Conservation (phyloP, 2,113 vertebrate species). For the Prietella phreatophila region DNA sequence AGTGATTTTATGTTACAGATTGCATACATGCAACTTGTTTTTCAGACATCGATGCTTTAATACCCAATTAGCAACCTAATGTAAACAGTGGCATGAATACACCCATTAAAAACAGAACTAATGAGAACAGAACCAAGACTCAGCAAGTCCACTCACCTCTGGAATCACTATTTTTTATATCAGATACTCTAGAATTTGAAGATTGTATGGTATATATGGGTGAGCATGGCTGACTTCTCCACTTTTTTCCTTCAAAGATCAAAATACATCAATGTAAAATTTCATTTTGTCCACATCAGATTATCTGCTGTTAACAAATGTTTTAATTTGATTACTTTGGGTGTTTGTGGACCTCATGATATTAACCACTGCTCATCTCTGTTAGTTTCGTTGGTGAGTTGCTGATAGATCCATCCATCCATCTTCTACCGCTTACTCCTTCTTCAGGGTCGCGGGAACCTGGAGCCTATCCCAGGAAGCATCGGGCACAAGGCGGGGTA, state of each 20-base stretch:
- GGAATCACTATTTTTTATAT: neutral
- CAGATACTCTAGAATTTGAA: neutral
- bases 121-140: neutral
- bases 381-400: neutral
- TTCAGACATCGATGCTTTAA: neutral
- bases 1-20: neutral
- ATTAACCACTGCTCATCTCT: neutral
- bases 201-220: neutral
- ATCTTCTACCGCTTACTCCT: no score
- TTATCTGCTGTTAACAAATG: no score
- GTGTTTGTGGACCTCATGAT: neutral
- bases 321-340: neutral
- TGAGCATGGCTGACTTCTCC: neutral
- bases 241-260: neutral
- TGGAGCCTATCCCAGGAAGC: no score
- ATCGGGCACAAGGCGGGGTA: no score
- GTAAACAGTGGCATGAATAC: neutral
- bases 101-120: no score
- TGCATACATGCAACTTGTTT: neutral
- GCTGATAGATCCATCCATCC: no score
- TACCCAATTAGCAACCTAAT: neutral
- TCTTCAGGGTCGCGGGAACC: no score
- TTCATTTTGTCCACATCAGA: no score
- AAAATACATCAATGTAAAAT: no score
- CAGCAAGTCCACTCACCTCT: no score